Conservation (phyloP, 2,888 invertebrate species). For the Adineta ricciae region DNA sequence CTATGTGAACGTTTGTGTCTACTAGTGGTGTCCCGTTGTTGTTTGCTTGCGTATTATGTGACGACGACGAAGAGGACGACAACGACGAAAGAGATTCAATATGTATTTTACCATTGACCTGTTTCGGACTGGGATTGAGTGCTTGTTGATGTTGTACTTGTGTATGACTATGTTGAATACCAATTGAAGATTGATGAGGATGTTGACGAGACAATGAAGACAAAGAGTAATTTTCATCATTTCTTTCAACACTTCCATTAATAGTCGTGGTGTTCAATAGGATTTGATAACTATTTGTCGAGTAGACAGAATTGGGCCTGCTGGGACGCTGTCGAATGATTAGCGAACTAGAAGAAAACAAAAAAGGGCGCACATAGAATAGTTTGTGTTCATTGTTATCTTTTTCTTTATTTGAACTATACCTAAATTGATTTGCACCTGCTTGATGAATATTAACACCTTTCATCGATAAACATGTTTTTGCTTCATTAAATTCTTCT, state of each 20-base stretch:
- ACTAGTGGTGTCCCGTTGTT: background rate
- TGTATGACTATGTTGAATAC: background rate
- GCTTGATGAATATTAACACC: background rate
- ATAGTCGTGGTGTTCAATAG: background rate
- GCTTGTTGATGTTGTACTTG: background rate
- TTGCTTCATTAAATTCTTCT: conserved; percentile 6
- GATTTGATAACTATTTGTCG: conserved; percentile 4
- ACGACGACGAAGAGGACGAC: background rate
- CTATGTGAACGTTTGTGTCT: conserved; percentile 5
- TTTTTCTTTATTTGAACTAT: background rate
- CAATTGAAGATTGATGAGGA: conserved; percentile 4
- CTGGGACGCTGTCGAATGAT: background rate
- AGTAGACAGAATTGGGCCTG: background rate
- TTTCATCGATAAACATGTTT: background rate
- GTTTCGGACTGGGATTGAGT: conserved; percentile 1
- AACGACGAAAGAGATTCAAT: background rate
- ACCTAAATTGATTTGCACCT: conserved; percentile 6
- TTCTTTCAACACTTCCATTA: background rate
- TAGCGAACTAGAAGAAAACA: background rate
- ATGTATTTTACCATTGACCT: conserved; percentile 19
- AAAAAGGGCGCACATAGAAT: background rate
- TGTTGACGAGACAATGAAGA: background rate
- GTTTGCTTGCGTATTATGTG: background rate
- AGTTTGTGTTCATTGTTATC: too few species aligned
- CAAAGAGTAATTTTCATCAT: background rate